Evolutionary conservation across 2,113 vertebrate genomes (phyloP).

Genomic region (Labeo rohita): DNA sequence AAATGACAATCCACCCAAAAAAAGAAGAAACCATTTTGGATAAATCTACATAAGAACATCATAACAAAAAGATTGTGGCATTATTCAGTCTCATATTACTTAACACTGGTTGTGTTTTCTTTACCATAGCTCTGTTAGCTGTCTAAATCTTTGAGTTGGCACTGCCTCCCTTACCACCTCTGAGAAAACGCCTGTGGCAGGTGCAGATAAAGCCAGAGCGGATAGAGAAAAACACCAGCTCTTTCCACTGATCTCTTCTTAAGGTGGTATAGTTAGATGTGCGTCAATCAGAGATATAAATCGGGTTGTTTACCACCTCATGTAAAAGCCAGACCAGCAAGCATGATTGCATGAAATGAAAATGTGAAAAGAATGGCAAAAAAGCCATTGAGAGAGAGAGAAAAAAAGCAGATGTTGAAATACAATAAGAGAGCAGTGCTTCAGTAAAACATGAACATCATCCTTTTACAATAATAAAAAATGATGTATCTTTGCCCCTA

Average conservation of each 20-base stretch:
- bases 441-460: conserved; percentile 15
- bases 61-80: neutral
- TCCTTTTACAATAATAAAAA: conserved; percentile 14
- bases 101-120: neutral
- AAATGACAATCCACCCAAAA: no score
- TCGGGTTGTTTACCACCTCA: neutral
- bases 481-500: neutral
- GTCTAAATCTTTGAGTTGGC: neutral
- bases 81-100: neutral
- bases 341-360: neutral
- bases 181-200: neutral
- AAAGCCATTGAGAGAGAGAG: neutral
- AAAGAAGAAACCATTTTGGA: no score
- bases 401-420: neutral
- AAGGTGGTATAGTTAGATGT: neutral
- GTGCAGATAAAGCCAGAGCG: neutral
- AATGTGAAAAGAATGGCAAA: neutral
- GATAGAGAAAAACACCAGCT: neutral
- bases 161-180: neutral
- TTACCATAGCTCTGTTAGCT: neutral
- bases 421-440: neutral
- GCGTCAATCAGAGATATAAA: neutral
- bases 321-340: neutral
- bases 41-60: no score
- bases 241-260: conserved; percentile 5